These are phyloP conservation scores for Thomomys bottae DNA, from an alignment of 2,113 vertebrate species.

Conservation along the genomic window DNA sequence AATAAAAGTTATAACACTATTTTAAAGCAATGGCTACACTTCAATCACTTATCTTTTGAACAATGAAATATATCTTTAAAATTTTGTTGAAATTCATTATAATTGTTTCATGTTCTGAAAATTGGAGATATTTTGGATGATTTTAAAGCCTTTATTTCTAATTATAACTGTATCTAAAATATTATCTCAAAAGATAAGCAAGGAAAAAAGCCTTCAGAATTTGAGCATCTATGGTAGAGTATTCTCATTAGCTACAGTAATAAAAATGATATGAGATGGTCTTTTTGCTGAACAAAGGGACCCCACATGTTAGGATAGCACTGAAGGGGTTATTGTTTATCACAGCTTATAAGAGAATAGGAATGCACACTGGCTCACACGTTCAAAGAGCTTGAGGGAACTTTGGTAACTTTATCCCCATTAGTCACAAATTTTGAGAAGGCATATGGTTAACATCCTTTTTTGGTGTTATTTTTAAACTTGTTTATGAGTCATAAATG, in stretches of 20 bases:
- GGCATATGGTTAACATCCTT: constrained; percentile 76
- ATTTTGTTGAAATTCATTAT: background rate
- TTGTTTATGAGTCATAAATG: constrained; percentile 81
- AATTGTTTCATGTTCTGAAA: background rate
- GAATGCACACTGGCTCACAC: constrained; percentile 71
- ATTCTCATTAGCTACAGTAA: constrained; percentile 74
- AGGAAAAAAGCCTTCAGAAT: constrained; percentile 72
- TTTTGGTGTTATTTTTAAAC: constrained; percentile 82
- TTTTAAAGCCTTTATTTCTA: background rate
- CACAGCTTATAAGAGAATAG: constrained; percentile 70
- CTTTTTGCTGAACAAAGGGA: constrained; percentile 67
- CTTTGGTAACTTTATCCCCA: constrained; percentile 71
- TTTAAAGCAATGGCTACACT: background rate
- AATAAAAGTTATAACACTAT: background rate
- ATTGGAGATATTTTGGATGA: background rate
- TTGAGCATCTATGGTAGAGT: constrained; percentile 80
- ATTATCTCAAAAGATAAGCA: background rate
- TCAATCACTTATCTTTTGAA: background rate
- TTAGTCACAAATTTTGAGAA: constrained; percentile 67
- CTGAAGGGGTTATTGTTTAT: constrained; percentile 67
- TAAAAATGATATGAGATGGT: constrained; percentile 77
- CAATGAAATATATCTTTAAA: background rate
- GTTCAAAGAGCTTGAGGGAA: constrained; percentile 81
- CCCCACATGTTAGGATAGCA: constrained; percentile 30
- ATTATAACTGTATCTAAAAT: background rate